Base-by-base conservation (phyloP, 2,797 vertebrate genomes). In the Manis javanica region DNA sequence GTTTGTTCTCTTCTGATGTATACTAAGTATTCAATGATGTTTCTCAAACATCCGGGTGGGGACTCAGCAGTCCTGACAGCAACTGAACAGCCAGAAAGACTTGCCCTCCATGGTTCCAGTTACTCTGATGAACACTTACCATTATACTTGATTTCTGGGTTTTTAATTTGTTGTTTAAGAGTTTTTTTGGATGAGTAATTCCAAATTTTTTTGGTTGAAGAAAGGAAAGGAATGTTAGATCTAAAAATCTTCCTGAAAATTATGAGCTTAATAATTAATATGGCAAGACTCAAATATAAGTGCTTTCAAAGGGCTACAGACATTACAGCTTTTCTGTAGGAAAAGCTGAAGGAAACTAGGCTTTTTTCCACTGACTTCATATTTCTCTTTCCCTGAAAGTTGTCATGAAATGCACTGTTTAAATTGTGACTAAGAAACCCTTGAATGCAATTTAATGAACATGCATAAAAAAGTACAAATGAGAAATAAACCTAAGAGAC, bases 401-500 rank as follows among this genome's bases (percentile, higher is more conserved):
- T 87, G 51, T 74, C 29, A 69, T 75, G 31, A 94, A 95, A 83
- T 23, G 14, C n/a, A 37, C n/a, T 87, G 21, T 39, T 90, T 96
- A 69, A 93, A 93, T 93, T 69, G 74, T 64, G 51, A 63, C 59
- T 69, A 29, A 42, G 79, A 74, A 91, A 96, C 98, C 92, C 5
- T 18, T 81, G 90, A 84, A 55, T 81, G 19, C 13, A 90, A 64
- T 71, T 85, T 95, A 78, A 82, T 92, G 63, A 42, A 53, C 87
- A 96, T 57, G 2, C 7, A n/a, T 66, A 49, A 82, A 82, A 63
- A 96, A 71, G 5, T 95, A 5, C 92, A 95, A 90, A 85, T 92
- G 59, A 96, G 63, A 96, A 97, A 53, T 64, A 97, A 94, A 95
- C 93, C 64, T 98, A 98, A 98, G 34, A 97, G 94, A 98, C 98